Evolutionary conservation across 2,113 vertebrate genomes (phyloP).

Genomic region (Nerophis lumbriciformis): DNA sequence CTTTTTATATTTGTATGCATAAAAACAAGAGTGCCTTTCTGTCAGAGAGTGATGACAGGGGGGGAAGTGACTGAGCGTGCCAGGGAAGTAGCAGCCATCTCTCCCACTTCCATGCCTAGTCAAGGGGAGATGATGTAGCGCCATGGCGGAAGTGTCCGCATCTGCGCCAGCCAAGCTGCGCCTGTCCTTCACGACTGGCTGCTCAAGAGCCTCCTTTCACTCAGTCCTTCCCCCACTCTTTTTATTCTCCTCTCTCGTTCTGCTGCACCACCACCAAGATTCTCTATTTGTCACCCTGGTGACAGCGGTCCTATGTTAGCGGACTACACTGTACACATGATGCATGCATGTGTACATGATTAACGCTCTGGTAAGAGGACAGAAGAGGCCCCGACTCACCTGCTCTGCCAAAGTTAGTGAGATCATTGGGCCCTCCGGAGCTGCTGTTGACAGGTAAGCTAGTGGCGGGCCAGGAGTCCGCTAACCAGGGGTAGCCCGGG

Average conservation of each 20-base stretch:
- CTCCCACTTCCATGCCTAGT: conserved; percentile 63
- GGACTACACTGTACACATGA: conserved; percentile 34
- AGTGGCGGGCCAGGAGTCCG: conserved; percentile 96
- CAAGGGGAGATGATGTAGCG: conserved; percentile 93
- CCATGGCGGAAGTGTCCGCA: conserved; percentile 75
- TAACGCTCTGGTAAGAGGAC: conserved; percentile 11
- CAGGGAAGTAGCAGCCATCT: conserved; percentile 44
- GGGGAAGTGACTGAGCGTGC: conserved; percentile 57
- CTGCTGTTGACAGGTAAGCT: conserved; percentile 93
- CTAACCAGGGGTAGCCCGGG: conserved; percentile 93
- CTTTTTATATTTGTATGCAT: conserved; percentile 1
- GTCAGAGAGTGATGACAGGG: conserved; percentile 57
- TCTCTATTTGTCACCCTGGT: conserved; percentile 60
- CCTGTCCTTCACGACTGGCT: conserved; percentile 88
- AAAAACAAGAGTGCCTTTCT: conserved; percentile 45
- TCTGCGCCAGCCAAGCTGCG: conserved; percentile 77
- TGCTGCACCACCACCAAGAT: conserved; percentile 9
- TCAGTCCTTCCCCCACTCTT: conserved; percentile 33
- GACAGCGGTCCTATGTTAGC: conserved; percentile 46
- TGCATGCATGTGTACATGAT: conserved; percentile 41
- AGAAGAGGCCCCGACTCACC: conserved; percentile 67
- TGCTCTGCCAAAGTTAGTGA: conserved; percentile 91
- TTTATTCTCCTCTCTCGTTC: no score
- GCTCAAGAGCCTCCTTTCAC: conserved; percentile 73
- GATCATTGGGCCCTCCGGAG: conserved; percentile 87